phyloP scores from a whole-genome alignment of 1,140 invertebrate genomes.

The Drosophila setifemur region DNA sequence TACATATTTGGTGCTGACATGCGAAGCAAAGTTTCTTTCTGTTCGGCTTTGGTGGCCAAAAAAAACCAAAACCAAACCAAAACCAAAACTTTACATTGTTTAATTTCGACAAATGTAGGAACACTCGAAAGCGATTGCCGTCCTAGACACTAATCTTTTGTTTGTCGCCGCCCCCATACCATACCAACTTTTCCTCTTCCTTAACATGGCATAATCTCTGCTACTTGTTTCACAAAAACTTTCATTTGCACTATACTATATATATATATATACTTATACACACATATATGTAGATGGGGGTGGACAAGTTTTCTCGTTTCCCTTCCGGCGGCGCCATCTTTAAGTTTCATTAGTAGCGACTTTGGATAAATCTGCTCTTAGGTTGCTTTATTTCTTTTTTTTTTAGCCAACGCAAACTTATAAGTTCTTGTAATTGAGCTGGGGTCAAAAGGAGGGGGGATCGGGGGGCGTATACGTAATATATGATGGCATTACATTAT shows the following conservation, averaged over 20 bases:
- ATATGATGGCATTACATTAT: conserved; percentile 74
- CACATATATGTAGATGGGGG: background rate
- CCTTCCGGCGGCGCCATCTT: conserved; percentile 75
- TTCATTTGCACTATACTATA: conserved; percentile 59
- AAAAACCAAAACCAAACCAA: background rate
- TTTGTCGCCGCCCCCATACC: conserved; percentile 27
- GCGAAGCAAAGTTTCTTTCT: conserved; percentile 64
- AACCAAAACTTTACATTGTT: conserved; percentile 76
- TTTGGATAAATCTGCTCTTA: conserved; percentile 53
- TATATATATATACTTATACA: conserved; percentile 30
- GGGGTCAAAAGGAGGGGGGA: background rate
- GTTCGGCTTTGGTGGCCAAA: conserved; percentile 28
- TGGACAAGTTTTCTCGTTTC: conserved; percentile 41
- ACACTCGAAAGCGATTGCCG: conserved; percentile 70
- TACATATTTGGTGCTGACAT: conserved; percentile 71
- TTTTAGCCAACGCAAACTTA: conserved; percentile 20
- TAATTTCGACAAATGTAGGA: conserved; percentile 75
- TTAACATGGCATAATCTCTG: conserved; percentile 73
- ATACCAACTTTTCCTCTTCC: conserved; percentile 2
- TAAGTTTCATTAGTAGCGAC: conserved; percentile 61
- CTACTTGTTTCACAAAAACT: conserved; percentile 64
- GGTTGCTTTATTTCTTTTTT: conserved; percentile 40
- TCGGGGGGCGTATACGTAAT: conserved; percentile 49
- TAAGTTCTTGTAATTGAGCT: conserved; percentile 73
- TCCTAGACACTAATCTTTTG: conserved; percentile 70